Percentiles rank a stretch among this genome's conserved stretches.
Conservation (phyloP, 2,888 invertebrate species). For the Lochmaea crataegi region DNA sequence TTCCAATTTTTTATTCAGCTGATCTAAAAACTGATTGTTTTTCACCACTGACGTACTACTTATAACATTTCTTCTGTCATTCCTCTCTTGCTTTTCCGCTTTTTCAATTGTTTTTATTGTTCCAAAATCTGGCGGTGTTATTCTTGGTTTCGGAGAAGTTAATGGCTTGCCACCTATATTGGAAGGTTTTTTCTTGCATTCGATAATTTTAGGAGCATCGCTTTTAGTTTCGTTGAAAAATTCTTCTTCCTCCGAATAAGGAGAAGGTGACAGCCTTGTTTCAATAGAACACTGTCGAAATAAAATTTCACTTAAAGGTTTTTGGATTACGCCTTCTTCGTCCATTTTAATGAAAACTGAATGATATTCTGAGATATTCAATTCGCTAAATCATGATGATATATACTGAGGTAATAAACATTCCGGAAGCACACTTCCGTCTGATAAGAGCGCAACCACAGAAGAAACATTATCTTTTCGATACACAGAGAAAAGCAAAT, state of each 20-base stretch:
- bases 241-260: conserved; percentile 38
- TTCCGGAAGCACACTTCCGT: neutral
- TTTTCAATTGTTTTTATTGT: conserved; percentile 1
- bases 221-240: conserved; percentile 35
- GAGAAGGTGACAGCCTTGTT: conserved; percentile 52
- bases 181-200: conserved; percentile 28
- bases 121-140: neutral
- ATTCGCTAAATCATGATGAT: neutral
- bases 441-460: conserved; percentile 13
- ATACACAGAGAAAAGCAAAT: neutral
- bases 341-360: conserved; percentile 36
- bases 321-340: conserved; percentile 51
- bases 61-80: neutral
- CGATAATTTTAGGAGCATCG: conserved; percentile 34
- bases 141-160: conserved; percentile 11
- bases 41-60: neutral
- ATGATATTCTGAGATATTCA: neutral
- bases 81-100: neutral
- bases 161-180: neutral
- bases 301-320: conserved; percentile 53
- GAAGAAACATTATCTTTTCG: neutral
- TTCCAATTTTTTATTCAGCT: conserved; percentile 16
- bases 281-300: conserved; percentile 58
- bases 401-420: neutral
- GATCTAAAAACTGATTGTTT: conserved; percentile 8